Evolutionary conservation across 2,888 invertebrate species (phyloP).

Genomic region (Mactromeris polynyma): DNA sequence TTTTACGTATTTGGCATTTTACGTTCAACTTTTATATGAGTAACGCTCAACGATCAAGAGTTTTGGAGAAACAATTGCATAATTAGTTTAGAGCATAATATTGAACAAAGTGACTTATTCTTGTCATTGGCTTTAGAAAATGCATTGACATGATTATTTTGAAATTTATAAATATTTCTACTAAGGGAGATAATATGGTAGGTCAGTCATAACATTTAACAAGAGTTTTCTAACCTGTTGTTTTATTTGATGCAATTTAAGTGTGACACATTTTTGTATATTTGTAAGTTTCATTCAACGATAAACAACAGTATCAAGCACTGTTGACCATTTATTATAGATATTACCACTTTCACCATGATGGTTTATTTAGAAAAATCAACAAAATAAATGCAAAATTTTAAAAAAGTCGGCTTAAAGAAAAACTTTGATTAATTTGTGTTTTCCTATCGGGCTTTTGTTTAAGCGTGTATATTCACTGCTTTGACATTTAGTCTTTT

Average conservation of each 20-base stretch:
- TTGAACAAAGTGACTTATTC: neutral
- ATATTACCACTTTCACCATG: too few relatives aligned
- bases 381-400: too few relatives aligned
- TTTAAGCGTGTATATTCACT: too few relatives aligned
- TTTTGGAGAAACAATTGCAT: neutral
- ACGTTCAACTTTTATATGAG: neutral
- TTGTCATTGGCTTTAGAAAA: neutral
- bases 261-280: neutral
- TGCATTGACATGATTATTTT: neutral
- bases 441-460: too few relatives aligned
- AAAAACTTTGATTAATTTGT: too few relatives aligned
- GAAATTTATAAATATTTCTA: neutral
- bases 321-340: too few relatives aligned
- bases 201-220: neutral
- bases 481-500: too few relatives aligned
- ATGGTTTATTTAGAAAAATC: too few relatives aligned
- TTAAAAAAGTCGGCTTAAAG: too few relatives aligned
- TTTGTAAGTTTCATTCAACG: too few relatives aligned
- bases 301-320: too few relatives aligned
- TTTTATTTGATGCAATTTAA: neutral
- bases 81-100: neutral
- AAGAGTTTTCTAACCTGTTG: neutral
- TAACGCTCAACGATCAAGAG: neutral
- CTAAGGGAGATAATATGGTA: neutral
- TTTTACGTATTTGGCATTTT: neutral